Evolutionary conservation across 1,140 invertebrate genomes (phyloP), one percentile per base, ranked within the genome.

Genomic region (Macrostomum lignano): DNA sequence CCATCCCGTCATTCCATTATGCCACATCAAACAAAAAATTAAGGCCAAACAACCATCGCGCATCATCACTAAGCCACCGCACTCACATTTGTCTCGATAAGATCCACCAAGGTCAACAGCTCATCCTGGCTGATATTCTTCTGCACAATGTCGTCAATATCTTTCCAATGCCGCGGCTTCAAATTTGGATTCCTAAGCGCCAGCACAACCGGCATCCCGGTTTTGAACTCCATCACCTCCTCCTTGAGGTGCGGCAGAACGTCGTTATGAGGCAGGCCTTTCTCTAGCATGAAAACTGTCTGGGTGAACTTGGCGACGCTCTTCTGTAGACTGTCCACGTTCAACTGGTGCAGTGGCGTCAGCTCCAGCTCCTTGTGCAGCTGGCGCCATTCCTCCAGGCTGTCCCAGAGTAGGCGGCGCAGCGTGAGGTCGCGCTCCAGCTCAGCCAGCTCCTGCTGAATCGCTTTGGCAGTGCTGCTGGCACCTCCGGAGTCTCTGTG

Each of bases 231-330:
- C 41, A 74, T 68, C 0, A 76, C 72, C 28, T 68, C 68, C 36
- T 68, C 65, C 46, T 72, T 74, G 6, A 78, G 56, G 22, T 60
- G 58, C 0, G 70, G 69, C 0, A 78, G 61, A 20, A 77, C 68
- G 38, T 72, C 64, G 51, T 77, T 78, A 2, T 58, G 44, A 0
- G 73, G 72, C 10, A 78, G 46, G 25, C 53, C 52, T 51, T 57
- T 57, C 35, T 57, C 52, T 14, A 57, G 37, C 46, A 57, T 48
- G 33, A 48, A 55, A 2, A 57, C 45, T 17, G 52, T 55, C 40
- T 57, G 52, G 20, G 47, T 55, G 36, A 53, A 51, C 36, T 49
- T 42, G 37, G 48, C 53, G 10, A 56, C 51, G 43, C 48, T 46
- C 40, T 56, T 54, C 45, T 55, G 52, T 11, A 58, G 36, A 7